These are phyloP conservation scores for Urocitellus parryii DNA, from an alignment of 2,113 vertebrate species.

Conservation along the genomic window DNA sequence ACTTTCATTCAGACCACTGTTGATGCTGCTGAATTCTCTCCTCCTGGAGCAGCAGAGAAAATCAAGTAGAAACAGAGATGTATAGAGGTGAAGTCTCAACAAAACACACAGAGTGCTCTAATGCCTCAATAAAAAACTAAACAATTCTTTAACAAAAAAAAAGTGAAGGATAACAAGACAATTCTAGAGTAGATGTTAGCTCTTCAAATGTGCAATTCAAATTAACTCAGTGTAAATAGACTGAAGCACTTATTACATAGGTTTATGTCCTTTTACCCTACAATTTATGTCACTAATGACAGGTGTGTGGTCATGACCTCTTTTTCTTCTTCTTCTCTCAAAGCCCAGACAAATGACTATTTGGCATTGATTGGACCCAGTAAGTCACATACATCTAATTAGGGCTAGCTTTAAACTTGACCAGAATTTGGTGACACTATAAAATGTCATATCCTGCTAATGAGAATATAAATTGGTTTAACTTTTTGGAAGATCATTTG, in stretches of 20 bases:
- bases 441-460: slow-evolving; percentile 20
- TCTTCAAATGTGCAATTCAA: not conserved
- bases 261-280: not conserved
- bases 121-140: slow-evolving; percentile 9
- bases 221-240: slow-evolving; percentile 29
- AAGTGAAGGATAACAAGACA: not conserved
- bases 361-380: not conserved
- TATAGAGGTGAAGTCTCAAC: not conserved
- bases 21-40: not conserved
- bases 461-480: slow-evolving; percentile 48
- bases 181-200: not conserved
- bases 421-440: slow-evolving; percentile 8
- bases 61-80: not conserved
- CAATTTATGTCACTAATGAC: slow-evolving; percentile 60
- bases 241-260: slow-evolving; percentile 31
- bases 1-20: slow-evolving; percentile 9
- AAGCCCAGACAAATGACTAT: slow-evolving; percentile 23
- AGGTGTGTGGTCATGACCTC: not conserved
- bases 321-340: slow-evolving; percentile 43
- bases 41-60: not conserved
- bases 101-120: not conserved
- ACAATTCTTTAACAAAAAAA: not conserved
- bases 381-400: not conserved
- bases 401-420: slow-evolving; percentile 49
- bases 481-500: slow-evolving; percentile 15